A percentile compares a stretch with the other conserved stretches of the same genome.
phyloP scores from a whole-genome alignment of 1,140 invertebrate species.

The Ruditapes philippinarum region DNA sequence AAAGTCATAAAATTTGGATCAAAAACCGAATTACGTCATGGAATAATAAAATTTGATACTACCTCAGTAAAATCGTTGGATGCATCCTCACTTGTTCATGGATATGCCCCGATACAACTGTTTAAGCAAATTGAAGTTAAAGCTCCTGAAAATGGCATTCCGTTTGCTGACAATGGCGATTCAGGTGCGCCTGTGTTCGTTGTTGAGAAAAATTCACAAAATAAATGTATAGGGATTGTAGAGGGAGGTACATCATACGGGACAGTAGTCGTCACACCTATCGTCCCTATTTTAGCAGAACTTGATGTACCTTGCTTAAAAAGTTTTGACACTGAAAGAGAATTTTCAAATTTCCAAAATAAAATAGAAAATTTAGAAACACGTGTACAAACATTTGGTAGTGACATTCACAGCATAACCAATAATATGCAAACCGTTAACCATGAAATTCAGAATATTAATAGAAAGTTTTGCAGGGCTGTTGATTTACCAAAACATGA shows the following conservation, averaged over 20 bases:
- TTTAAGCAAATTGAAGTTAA: not conserved
- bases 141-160: not conserved
- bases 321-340: not conserved
- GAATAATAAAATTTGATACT: not conserved
- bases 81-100: not conserved
- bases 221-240: not conserved
- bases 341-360: not conserved
- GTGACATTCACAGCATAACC: not conserved
- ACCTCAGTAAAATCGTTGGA: not conserved
- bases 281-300: not conserved
- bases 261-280: not conserved
- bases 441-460: no score
- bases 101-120: not conserved
- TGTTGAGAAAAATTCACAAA: not conserved
- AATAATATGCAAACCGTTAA: no score
- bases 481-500: no score
- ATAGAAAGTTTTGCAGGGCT: no score
- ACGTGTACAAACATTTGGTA: not conserved
- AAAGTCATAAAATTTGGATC: not conserved
- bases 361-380: not conserved
- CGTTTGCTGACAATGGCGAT: not conserved
- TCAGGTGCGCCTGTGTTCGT: not conserved
- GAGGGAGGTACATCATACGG: not conserved
- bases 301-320: not conserved
- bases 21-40: no score